Evolutionary conservation across 2,113 vertebrate genomes (phyloP).

Genomic region (Rhinolophus ferrumequinum): DNA sequence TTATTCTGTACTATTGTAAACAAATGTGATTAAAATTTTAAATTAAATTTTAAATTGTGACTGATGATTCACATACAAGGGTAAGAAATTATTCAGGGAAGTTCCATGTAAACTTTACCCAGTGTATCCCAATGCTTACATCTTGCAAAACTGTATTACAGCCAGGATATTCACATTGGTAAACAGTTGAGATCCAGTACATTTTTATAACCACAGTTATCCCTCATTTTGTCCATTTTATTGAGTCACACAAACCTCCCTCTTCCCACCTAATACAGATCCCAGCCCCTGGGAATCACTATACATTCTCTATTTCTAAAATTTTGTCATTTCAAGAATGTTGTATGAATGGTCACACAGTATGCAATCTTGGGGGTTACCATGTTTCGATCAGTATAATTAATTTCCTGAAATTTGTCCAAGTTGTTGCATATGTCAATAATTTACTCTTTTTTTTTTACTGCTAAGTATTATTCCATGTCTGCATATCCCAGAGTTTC

Average conservation of each 20-base stretch:
- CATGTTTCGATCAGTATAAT: neutral
- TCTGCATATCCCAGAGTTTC: neutral
- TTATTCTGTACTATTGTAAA: neutral
- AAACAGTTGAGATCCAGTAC: neutral
- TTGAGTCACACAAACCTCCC: neutral
- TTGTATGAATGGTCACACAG: neutral
- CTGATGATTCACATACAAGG: neutral
- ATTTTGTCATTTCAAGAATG: neutral
- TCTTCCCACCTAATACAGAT: neutral
- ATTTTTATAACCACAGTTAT: neutral
- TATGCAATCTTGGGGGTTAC: neutral
- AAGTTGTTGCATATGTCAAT: neutral
- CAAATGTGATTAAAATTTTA: neutral
- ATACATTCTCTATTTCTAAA: neutral
- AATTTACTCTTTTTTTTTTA: neutral
- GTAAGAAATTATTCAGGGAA: neutral
- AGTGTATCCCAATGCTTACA: neutral
- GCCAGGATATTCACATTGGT: neutral
- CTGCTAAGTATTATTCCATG: neutral
- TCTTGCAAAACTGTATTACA: neutral
- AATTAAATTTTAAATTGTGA: neutral
- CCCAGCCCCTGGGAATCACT: neutral
- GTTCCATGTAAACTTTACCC: neutral
- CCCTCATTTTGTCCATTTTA: neutral
- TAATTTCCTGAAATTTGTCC: neutral